A percentile compares a stretch with the other conserved stretches of the same genome.
Conservation (phyloP, 2,888 invertebrate genomes). For the Chrysolina americana region DNA sequence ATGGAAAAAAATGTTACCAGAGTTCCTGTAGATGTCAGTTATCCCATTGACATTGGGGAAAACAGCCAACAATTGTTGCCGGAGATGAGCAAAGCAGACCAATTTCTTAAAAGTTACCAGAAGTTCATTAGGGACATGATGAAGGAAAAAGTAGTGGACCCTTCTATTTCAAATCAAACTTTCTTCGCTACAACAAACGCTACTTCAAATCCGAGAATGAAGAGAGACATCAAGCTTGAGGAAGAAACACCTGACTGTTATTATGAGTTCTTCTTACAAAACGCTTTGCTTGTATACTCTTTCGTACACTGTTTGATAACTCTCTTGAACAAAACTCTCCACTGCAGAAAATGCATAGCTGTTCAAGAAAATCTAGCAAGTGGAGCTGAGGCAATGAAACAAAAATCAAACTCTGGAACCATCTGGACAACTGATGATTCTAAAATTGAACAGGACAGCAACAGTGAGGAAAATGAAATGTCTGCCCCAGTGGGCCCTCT, state of each 20-base stretch:
- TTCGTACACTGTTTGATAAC: constrained; percentile 62
- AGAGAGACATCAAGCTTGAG: constrained; percentile 40
- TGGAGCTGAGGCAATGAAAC: constrained; percentile 19
- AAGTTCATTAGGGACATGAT: constrained; percentile 53
- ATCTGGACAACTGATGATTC: constrained; percentile 31
- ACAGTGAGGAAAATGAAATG: constrained; percentile 40
- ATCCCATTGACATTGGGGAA: neutral
- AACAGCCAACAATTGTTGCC: constrained; percentile 15
- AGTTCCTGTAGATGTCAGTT: constrained; percentile 11
- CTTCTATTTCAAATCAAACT: constrained; percentile 43
- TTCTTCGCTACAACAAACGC: constrained; percentile 29
- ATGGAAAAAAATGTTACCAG: constrained; percentile 29
- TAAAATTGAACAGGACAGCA: neutral
- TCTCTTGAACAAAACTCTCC: constrained; percentile 57
- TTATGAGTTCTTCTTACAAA: constrained; percentile 56
- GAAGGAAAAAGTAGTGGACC: constrained; percentile 49
- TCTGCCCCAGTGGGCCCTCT: constrained; percentile 48
- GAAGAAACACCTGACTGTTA: constrained; percentile 48
- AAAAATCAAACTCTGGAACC: constrained; percentile 17
- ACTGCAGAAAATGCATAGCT: constrained; percentile 53
- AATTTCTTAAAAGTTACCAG: constrained; percentile 55
- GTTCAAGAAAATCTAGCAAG: constrained; percentile 20
- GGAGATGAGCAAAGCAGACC: constrained; percentile 42
- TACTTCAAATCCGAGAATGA: constrained; percentile 36
- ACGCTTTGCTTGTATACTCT: constrained; percentile 62